phyloP scores from a whole-genome alignment of 1,140 invertebrate genomes.

The Sweltsa coloradensis region DNA sequence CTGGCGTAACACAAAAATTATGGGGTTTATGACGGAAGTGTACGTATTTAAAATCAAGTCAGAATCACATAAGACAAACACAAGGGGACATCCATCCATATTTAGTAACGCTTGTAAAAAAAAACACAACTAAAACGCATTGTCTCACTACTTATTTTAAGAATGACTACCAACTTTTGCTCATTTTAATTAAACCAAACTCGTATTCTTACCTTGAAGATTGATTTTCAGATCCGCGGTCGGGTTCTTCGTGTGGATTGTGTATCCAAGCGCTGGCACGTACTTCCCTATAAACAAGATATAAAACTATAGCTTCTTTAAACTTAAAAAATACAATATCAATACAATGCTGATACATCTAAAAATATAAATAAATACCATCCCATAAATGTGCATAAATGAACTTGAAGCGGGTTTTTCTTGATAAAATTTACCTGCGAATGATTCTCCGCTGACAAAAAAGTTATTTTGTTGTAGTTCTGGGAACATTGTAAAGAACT shows the following conservation, averaged over 20 bases:
- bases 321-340: too few species aligned
- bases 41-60: too few species aligned
- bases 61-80: too few species aligned
- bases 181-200: not conserved
- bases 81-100: too few species aligned
- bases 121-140: too few species aligned
- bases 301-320: not conserved
- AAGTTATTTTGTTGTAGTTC: conserved; percentile 18
- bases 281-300: conserved; percentile 41
- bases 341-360: not conserved
- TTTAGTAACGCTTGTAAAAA: too few species aligned
- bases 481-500: conserved; percentile 37
- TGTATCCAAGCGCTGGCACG: conserved; percentile 35
- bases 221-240: conserved; percentile 20
- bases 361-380: not conserved
- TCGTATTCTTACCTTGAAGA: conserved; percentile 20
- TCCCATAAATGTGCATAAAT: not conserved
- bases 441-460: conserved; percentile 38
- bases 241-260: conserved; percentile 31
- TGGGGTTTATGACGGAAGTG: too few species aligned
- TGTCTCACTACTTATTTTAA: too few species aligned
- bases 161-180: too few species aligned
- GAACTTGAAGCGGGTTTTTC: not conserved
- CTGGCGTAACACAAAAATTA: too few species aligned
- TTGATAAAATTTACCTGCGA: conserved; percentile 28